Base-by-base conservation (phyloP, 1,140 invertebrate species). In the Armadillidium nasatum region DNA sequence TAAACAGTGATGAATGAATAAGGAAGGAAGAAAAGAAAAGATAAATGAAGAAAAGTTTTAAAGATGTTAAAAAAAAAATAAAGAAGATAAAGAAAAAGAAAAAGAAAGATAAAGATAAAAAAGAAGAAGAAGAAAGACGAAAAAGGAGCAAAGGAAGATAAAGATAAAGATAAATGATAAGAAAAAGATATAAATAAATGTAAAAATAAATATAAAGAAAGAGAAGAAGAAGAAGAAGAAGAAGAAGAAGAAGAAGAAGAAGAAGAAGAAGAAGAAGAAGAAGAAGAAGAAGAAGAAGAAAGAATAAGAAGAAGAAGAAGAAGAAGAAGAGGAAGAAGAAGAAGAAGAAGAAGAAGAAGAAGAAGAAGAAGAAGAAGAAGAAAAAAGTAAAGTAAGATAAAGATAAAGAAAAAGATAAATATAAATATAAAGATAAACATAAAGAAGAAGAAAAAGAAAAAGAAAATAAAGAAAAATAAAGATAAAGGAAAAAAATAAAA, bases 211-310 rank as follows among this genome's bases (percentile, higher is more conserved):
- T n/a, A n/a, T n/a, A n/a, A 19, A 21, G 19, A 23, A 44, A 43
- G 10, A 19, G 46, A n/a, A 45, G 44, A 71, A 71, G 19, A 71
- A 23, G 15, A 33, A 19, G 13, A 22, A 19, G 19, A 23, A 71
- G 69, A 71, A 23, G 33, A 71, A 23, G 69, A 71, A 73, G 72
- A 46, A 50, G 45, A 11, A 15, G 33, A 19, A 73, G 72, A 19
- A 73, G 10, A 45, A 23, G n/a, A 45, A 45, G 9, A n/a, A 73
- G 45, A 60, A 33, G 33, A 33, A 33, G 33, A 33, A n/a, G n/a
- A n/a, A n/a, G n/a, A n/a, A n/a, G n/a, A n/a, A n/a, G n/a, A n/a
- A n/a, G n/a, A n/a, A n/a, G n/a, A n/a, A n/a, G n/a, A n/a, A n/a
- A n/a, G n/a, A n/a, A n/a, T n/a, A n/a, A n/a, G 33, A 33, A 33